Evolutionary conservation across 2,797 vertebrate species (phyloP), one percentile per base, ranked within the genome.

Genomic region (Eupleurogrammus muticus): DNA sequence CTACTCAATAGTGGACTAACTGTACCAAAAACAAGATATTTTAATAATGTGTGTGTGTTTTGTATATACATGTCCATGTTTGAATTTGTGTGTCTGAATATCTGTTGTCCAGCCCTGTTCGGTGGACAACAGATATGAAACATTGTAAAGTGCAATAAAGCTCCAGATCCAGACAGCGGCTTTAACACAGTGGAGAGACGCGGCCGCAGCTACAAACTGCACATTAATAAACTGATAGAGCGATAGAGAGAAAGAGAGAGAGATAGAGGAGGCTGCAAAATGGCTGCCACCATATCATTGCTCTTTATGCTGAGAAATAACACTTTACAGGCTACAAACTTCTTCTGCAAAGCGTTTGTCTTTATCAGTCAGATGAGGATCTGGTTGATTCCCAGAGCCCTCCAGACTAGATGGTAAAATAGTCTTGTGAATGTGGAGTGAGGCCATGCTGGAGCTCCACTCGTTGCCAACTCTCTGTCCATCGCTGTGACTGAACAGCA

Each of bases 61-160:
- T 28, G 1, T 53, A 21, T 48, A 62, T 66, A 19, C 54, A 56
- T 61, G 42, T 59, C 55, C 12, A 19, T 71, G 65, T 78, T 77
- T 54, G 35, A 47, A 62, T 83, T 70, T 66, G 75, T 83, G 83
- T 58, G 77, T 64, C 44, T 83, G 64, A 70, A 21, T 55, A 72
- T 85, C 67, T 75, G 67, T 23, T 17, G 76, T 80, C 61, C 75
- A 76, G 77, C 63, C 63, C 28, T 28, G 3, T 28, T 28, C 4
- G 14, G 35, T 9, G 51, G 38, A n/a, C n/a, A n/a, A n/a, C n/a
- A n/a, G n/a, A n/a, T n/a, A n/a, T n/a, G n/a, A n/a, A n/a, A n/a
- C n/a, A n/a, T n/a, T n/a, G n/a, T n/a, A n/a, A n/a, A n/a, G 83
- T 88, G 86, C 88, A 86, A 86, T 92, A 86, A 90, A 90, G 75